These are phyloP conservation scores for Peromyscus maniculatus DNA, from an alignment of 2,113 vertebrate genomes.

Conservation along the genomic window DNA sequence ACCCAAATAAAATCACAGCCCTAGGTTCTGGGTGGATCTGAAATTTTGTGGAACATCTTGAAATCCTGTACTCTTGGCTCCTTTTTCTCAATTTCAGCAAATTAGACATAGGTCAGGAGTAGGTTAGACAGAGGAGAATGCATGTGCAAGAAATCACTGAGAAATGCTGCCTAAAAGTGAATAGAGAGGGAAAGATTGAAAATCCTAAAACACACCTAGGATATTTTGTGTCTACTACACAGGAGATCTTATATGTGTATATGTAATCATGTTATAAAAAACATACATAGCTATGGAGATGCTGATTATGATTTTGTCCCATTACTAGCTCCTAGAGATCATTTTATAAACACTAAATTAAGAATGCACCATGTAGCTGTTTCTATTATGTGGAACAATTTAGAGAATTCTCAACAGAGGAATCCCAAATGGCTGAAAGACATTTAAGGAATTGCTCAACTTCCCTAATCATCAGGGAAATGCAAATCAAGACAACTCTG, in stretches of 20 bases:
- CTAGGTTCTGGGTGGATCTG: neutral
- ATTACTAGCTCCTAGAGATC: neutral
- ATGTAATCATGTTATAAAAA: neutral
- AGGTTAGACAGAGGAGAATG: neutral
- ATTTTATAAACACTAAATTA: conserved; percentile 24
- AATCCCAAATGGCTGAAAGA: too few species aligned
- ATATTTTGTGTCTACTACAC: neutral
- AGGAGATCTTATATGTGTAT: neutral
- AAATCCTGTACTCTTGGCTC: neutral
- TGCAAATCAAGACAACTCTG: too few species aligned
- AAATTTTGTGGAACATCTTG: neutral
- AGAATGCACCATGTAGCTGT: neutral
- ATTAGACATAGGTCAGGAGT: neutral
- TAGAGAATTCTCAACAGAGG: too few species aligned
- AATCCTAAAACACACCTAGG: neutral
- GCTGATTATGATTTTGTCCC: neutral
- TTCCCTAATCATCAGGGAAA: too few species aligned
- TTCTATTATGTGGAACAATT: too few species aligned
- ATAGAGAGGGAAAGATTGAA: neutral
- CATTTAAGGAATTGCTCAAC: too few species aligned
- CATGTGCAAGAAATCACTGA: neutral
- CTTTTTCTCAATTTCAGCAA: conserved; percentile 24
- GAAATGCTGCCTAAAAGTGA: neutral
- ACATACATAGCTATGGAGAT: neutral
- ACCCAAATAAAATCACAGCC: neutral